A percentile compares a stretch with the other conserved stretches of the same genome.
Conservation (phyloP, 2,888 invertebrate genomes). For the Nesidiocoris tenuis region DNA sequence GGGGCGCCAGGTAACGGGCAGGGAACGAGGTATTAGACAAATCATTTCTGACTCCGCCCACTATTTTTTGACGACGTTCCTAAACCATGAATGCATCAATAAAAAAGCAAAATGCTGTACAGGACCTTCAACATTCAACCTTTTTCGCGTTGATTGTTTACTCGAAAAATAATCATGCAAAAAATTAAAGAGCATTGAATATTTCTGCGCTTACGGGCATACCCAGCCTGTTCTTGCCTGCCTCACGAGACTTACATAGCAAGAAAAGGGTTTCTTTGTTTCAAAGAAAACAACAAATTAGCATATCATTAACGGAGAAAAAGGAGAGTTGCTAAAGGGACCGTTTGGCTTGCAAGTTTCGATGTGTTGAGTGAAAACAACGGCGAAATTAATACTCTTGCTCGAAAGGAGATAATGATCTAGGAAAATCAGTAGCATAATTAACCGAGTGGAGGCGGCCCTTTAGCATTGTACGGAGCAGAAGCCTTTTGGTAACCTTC, state of each 20-base stretch:
- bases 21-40: too few relatives aligned
- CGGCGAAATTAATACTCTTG: constrained; percentile 31
- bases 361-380: not conserved
- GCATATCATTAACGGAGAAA: not conserved
- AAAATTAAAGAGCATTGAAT: too few relatives aligned
- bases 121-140: too few relatives aligned
- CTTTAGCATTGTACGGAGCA: not conserved
- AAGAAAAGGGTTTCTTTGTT: not conserved
- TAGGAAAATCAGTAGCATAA: constrained; percentile 34
- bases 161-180: too few relatives aligned
- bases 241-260: not conserved
- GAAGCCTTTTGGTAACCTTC: not conserved
- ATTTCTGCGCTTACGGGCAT: too few relatives aligned
- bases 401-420: constrained; percentile 33
- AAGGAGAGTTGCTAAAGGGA: not conserved
- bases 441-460: constrained; percentile 3
- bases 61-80: too few relatives aligned
- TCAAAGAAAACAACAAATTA: not conserved
- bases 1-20: too few relatives aligned
- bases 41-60: too few relatives aligned
- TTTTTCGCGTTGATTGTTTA: too few relatives aligned
- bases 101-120: too few relatives aligned
- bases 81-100: too few relatives aligned
- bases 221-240: too few relatives aligned
- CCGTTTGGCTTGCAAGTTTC: not conserved